Evolutionary conservation across 2,113 vertebrate species (phyloP).

Genomic region (Maccullochella peelii): DNA sequence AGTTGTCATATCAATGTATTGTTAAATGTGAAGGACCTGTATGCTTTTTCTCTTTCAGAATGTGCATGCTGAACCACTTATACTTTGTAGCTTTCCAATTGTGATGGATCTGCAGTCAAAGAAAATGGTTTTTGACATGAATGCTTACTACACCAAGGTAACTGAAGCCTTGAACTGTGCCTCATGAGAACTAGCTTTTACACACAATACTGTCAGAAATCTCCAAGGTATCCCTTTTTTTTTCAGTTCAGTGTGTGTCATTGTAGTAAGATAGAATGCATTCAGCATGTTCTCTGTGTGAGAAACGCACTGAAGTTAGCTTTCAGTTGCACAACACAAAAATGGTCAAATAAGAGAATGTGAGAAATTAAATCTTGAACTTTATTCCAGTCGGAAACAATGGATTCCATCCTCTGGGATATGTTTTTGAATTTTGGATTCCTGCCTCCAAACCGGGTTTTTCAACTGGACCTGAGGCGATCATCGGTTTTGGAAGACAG

Average conservation of each 20-base stretch:
- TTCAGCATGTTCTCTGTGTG: background rate
- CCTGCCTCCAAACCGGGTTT: rapidly evolving
- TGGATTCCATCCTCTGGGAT: rapidly evolving
- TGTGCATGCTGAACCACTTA: background rate
- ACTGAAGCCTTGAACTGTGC: background rate
- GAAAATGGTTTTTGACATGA: slow-evolving; percentile 38
- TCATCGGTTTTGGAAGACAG: slow-evolving; percentile 56
- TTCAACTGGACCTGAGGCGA: slow-evolving; percentile 43
- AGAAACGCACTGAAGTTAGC: background rate
- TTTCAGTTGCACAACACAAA: background rate
- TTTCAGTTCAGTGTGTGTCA: background rate
- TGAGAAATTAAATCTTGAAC: background rate
- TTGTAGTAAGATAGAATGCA: background rate
- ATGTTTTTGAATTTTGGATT: rapidly evolving
- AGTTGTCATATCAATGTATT: too few species aligned
- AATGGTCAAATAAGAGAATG: background rate
- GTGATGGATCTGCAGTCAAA: slow-evolving; percentile 73
- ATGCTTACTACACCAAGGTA: background rate
- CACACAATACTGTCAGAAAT: background rate
- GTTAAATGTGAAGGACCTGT: background rate
- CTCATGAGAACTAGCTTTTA: background rate
- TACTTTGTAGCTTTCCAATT: slow-evolving; percentile 64
- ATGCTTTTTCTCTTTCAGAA: background rate
- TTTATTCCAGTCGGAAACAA: background rate
- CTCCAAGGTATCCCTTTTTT: background rate